Evolutionary conservation across 2,113 vertebrate genomes (phyloP), one percentile per base, ranked within the genome.

Genomic region (Papio anubis): DNA sequence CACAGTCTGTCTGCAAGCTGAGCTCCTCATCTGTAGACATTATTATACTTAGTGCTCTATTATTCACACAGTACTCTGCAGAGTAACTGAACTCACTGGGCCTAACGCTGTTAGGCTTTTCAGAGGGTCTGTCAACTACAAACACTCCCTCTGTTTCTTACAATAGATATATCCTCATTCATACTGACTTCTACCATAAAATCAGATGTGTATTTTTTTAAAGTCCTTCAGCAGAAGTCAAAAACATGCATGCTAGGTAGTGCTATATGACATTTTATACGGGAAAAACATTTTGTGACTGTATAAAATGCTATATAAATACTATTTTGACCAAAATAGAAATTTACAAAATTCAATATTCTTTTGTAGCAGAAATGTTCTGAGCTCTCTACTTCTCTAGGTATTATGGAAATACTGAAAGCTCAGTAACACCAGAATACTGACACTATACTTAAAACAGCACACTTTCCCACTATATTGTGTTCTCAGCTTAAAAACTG

Each of bases 161-260:
- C 82, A 88, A 93, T 5, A 81, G 43, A 88, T 89, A 40, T 66
- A 78, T 43, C 66, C n/a, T 14, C 95, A 55, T 96, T 88, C 78
- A 91, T 21, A 82, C 9, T 92, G 40, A 70, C 55, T 88, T 97
- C 66, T 78, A 96, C 32, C 75, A 94, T 48, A 88, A 93, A 84
- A 76, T 75, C 50, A 92, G 32, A 38, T n/a, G n/a, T 48, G 12
- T 32, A 21, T 45, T 76, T 87, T 68, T 78, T n/a, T 73, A 87
- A 78, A 78, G 35, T 38, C 48, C n/a, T 95, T 91, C 14, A 75
- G 48, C 6, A 82, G 18, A 97, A 90, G 27, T 70, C 25, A 84
- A 13, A 68, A 72, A 84, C 9, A 38, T 32, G 30, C 35, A 68
- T 64, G 40, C 21, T 48, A 55, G 38, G 43, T 40, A 57, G 57